These are phyloP conservation scores for Stegodyphus dumicola DNA, from an alignment of 1,140 invertebrate genomes.

Conservation along the genomic window DNA sequence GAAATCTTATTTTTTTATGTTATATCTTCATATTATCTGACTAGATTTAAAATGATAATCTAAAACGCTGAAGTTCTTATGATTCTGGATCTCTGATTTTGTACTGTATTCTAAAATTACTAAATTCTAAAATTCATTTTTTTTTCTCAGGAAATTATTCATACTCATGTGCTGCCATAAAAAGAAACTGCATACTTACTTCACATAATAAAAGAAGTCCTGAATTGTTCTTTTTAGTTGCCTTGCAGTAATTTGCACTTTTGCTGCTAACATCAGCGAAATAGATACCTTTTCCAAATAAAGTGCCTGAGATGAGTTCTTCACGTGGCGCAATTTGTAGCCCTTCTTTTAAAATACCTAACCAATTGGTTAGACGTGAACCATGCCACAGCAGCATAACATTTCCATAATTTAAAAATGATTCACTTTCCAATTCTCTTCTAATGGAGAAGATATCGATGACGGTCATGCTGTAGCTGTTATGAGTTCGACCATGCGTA, in stretches of 20 bases:
- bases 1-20: no score
- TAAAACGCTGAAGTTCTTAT: no score
- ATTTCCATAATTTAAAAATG: constrained; percentile 66
- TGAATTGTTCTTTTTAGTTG: constrained; percentile 68
- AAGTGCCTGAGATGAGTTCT: constrained; percentile 72
- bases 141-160: no score
- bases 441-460: constrained; percentile 65
- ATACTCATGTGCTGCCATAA: no score
- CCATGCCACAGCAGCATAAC: constrained; percentile 74
- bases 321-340: constrained; percentile 74
- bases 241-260: constrained; percentile 75
- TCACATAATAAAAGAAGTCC: constrained; percentile 74
- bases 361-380: constrained; percentile 73
- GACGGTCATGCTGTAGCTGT: constrained; percentile 68
- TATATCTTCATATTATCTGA: no score
- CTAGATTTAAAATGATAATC: no score
- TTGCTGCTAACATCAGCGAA: constrained; percentile 76
- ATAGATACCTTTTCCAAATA: constrained; percentile 74
- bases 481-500: constrained; percentile 70
- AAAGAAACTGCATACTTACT: constrained; percentile 64
- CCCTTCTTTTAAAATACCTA: constrained; percentile 74
- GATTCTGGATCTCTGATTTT: not conserved
- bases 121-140: no score
- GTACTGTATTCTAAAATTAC: not conserved
- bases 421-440: constrained; percentile 64